Evolutionary conservation across 2,113 vertebrate species (phyloP).

Genomic region (Cyphomyrus plagiostoma): DNA sequence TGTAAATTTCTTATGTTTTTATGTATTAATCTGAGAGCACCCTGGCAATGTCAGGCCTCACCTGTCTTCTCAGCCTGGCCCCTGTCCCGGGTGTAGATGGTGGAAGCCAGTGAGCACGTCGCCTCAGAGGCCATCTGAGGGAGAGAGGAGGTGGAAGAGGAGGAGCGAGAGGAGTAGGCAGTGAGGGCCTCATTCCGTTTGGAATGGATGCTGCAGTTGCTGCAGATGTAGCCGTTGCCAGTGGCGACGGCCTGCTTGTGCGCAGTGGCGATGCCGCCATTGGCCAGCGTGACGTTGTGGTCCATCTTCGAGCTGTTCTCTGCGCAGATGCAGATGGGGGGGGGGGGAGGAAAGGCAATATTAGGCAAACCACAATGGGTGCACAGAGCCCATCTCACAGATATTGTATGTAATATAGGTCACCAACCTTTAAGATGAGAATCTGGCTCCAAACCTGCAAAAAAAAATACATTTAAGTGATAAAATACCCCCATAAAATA

Average conservation of each 20-base stretch:
- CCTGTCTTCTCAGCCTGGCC: constrained; percentile 61
- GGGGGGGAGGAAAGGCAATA: not conserved
- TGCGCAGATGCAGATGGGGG: constrained; percentile 5
- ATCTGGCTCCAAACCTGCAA: constrained; percentile 66
- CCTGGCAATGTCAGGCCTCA: constrained; percentile 39
- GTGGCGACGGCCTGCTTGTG: constrained; percentile 44
- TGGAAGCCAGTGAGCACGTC: constrained; percentile 51
- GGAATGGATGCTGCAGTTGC: constrained; percentile 73
- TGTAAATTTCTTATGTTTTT: too few species aligned
- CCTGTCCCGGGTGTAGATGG: constrained; percentile 69
- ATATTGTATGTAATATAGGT: not conserved
- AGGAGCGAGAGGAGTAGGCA: constrained; percentile 32
- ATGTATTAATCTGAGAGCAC: not conserved
- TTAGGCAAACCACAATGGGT: not conserved
- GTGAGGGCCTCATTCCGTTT: constrained; percentile 59
- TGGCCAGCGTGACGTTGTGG: constrained; percentile 51
- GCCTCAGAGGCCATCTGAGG: constrained; percentile 23
- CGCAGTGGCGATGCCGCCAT: constrained; percentile 56
- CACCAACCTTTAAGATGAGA: constrained; percentile 62
- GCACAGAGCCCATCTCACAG: not conserved
- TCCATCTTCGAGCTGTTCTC: constrained; percentile 30
- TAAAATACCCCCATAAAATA: not conserved
- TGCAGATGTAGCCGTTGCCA: constrained; percentile 80
- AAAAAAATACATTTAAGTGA: not conserved
- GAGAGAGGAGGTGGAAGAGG: constrained; percentile 7